These are phyloP conservation scores for Podarcis lilfordi DNA, from an alignment of 2,797 vertebrate genomes.

Conservation along the genomic window DNA sequence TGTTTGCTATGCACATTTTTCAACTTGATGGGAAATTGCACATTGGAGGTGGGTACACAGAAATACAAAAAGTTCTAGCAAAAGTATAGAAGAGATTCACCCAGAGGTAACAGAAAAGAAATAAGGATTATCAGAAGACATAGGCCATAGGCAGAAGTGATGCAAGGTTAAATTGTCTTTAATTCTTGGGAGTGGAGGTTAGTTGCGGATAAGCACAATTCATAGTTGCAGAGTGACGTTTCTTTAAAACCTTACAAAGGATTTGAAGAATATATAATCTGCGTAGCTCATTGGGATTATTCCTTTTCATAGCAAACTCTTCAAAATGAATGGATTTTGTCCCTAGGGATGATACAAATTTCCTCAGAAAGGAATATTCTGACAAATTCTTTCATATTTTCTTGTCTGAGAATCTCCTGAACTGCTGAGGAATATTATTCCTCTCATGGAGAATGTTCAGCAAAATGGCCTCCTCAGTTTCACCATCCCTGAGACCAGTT, in stretches of 20 bases:
- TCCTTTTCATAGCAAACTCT: no score
- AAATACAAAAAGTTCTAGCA: neutral
- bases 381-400: no score
- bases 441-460: no score
- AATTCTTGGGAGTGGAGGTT: neutral
- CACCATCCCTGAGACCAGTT: no score
- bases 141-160: neutral
- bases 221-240: no score
- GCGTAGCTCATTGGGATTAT: neutral
- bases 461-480: no score
- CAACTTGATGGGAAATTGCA: neutral
- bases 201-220: neutral
- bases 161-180: no score
- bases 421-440: no score
- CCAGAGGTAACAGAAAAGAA: neutral
- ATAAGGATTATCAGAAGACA: neutral
- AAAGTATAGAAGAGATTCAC: neutral
- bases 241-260: no score
- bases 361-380: no score
- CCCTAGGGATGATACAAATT: neutral
- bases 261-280: neutral
- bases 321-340: neutral
- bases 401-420: no score
- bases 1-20: neutral
- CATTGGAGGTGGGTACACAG: neutral